Base-by-base conservation (phyloP, 2,797 vertebrate genomes). In the Sciurus vulgaris region DNA sequence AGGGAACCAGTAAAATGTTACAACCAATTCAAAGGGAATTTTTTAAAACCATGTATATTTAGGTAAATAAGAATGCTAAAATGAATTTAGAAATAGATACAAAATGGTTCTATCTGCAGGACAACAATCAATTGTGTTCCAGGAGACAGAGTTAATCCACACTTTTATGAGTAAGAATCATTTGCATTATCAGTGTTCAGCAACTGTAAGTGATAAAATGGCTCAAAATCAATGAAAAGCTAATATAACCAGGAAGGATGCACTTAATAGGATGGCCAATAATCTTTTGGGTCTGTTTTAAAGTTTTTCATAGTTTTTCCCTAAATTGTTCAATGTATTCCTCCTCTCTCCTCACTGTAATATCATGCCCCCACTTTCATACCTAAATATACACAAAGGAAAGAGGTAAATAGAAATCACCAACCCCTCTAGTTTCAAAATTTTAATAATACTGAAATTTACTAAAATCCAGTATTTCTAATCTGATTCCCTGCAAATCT, bases 321-420 rank as follows among this genome's bases (percentile, higher is more conserved):
- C 33, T 86, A 65, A 13, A 89, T 13, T 35, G 77, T 83, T 95
- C 10, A 41, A 35, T 88, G 72, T 61, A 74, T 94, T 89, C 65
- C 28, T 72, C 73, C 28, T 94, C 38, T 76, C 24, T 91, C 38
- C 26, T 91, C 10, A 35, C 70, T 72, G 54, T 86, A 26, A n/a
- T 20, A 9, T 72, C 30, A 41, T 82, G 4, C 33, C 49, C 83
- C 35, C 14, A 86, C 30, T 92, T 67, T 74, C 49, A 78, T 35
- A 79, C 5, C 35, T 56, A 95, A 79, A 59, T 30, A 67, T 61
- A n/a, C 11, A 76, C 47, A 74, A 65, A 94, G 79, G 30, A 96
- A 90, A 94, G 61, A 38, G 91, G 87, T 73, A 94, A 83, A 81
- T 10, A 95, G 84, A 92, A 96, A 97, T 97, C 81, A 22, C 89